A percentile compares a stretch with the other conserved stretches of the same genome.
These are phyloP conservation scores for Crenichthys baileyi DNA, from an alignment of 2,797 vertebrate species.

Conservation along the genomic window DNA sequence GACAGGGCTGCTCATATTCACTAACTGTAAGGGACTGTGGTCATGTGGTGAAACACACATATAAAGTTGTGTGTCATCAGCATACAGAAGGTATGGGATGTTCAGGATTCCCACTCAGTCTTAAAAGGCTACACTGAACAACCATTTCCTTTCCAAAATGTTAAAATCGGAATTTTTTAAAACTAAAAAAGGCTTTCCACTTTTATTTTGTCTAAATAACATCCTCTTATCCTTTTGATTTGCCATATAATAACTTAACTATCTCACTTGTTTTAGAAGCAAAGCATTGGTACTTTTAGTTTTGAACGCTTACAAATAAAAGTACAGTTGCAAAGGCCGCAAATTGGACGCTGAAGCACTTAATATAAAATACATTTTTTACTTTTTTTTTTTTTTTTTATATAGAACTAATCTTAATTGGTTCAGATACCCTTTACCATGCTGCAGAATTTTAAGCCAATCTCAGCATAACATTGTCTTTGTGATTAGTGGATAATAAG, in stretches of 20 bases:
- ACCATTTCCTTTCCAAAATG: too few species aligned
- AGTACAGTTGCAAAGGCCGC: background rate
- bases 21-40: background rate
- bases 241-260: too few species aligned
- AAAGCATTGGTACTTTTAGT: background rate
- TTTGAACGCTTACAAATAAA: background rate
- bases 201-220: too few species aligned
- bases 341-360: background rate
- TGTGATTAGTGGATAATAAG: background rate
- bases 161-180: too few species aligned
- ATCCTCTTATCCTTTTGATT: too few species aligned
- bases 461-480: background rate
- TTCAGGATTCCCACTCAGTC: too few species aligned
- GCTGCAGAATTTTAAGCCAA: background rate
- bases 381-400: too few species aligned
- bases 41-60: background rate
- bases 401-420: background rate
- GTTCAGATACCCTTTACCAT: background rate
- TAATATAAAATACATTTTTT: too few species aligned
- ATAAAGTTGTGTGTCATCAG: background rate
- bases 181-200: too few species aligned
- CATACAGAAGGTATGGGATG: background rate
- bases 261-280: background rate
- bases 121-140: too few species aligned
- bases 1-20: background rate